phyloP scores from a whole-genome alignment of 1,140 invertebrate species.

The Zophobas morio region DNA sequence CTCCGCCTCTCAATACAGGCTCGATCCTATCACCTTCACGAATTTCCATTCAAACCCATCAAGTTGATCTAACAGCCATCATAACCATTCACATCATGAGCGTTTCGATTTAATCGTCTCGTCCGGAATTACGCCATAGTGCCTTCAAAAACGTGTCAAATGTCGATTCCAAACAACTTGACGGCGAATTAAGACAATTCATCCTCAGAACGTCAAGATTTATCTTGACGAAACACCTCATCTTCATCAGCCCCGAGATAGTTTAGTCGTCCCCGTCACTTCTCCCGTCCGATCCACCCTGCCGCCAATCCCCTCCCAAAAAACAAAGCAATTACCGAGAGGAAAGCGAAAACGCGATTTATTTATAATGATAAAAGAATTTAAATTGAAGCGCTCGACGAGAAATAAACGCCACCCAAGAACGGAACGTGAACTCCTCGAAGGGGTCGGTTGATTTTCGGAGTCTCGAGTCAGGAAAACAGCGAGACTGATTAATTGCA shows the following conservation, averaged over 20 bases:
- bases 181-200: not conserved
- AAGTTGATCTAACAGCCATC: no score
- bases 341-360: constrained; percentile 41
- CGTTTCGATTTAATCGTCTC: not conserved
- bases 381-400: constrained; percentile 41
- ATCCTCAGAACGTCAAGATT: not conserved
- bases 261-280: constrained; percentile 1
- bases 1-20: no score
- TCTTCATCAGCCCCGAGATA: constrained; percentile 7
- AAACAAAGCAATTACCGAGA: constrained; percentile 42
- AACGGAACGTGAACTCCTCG: constrained; percentile 18
- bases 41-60: no score
- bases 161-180: not conserved
- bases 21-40: no score
- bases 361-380: constrained; percentile 43
- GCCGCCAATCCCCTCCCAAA: constrained; percentile 2
- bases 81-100: no score
- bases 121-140: not conserved
- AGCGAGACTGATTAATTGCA: constrained; percentile 50
- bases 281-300: not conserved
- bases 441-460: constrained; percentile 23
- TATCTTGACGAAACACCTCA: not conserved
- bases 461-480: constrained; percentile 36
- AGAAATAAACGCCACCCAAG: constrained; percentile 15
- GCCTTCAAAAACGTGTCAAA: not conserved